Evolutionary conservation across 1,140 invertebrate species (phyloP), one percentile per base, ranked within the genome.

Genomic region (Cydia strobilella): DNA sequence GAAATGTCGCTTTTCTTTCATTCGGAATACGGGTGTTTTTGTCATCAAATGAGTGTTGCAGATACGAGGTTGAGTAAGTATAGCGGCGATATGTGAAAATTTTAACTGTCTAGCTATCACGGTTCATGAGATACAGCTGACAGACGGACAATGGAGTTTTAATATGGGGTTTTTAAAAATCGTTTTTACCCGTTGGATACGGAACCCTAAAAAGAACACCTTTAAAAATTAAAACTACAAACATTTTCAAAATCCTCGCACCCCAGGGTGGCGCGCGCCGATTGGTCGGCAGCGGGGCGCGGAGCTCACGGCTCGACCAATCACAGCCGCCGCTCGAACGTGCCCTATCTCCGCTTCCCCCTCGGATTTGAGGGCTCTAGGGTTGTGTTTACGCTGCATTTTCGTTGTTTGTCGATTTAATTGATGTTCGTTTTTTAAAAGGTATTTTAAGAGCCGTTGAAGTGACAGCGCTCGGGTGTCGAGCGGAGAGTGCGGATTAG

Each of bases 321-420:
- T 89, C 81, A 82, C 72, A 12, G 31, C 20, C 25, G 74, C 78
- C 75, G 62, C 54, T 75, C 62, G 74, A 59, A 85, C 88, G 88
- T 90, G 88, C 85, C 79, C 80, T 90, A 90, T 90, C 88, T 88
- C 75, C 51, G 20, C 72, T 75, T 39, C 39, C 82, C 84, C 86
- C 82, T 74, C 31, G 77, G 81, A 78, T 79, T 84, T 78, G 80
- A 85, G 86, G 85, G 85, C 82, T 77, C 80, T 82, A 82, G 81
- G 83, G 83, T 81, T 82, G 54, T 88, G 88, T 90, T 90, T 90
- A 82, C 84, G 80, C 75, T 86, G 86, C 86, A 83, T 87, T 89
- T 84, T 85, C 75, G 48, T 84, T 89, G 87, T 89, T 89, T 90
- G 88, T 87, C 85, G 79, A 84, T 81, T 90, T 90, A 90, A 90